Percentiles rank a stretch among this genome's conserved stretches.
These are phyloP conservation scores for Drosophila maculinotata DNA, from an alignment of 2,888 invertebrate genomes.

Conservation along the genomic window DNA sequence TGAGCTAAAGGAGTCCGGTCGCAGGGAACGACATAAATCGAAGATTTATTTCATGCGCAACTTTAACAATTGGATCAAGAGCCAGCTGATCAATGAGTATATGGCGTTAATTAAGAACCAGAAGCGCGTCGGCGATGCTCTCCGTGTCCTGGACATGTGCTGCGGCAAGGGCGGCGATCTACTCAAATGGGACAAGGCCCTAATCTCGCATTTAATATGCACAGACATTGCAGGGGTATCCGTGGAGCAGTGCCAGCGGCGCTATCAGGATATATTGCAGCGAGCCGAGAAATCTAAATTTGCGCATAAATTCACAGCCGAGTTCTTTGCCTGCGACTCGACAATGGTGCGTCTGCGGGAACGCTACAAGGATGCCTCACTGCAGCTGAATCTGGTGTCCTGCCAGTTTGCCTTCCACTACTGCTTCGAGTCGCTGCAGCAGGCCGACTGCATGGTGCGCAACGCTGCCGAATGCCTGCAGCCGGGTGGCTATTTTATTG, in stretches of 20 bases:
- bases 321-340: conserved; percentile 96
- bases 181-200: conserved; percentile 96
- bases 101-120: conserved; percentile 88
- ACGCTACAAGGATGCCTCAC: conserved; percentile 91
- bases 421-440: conserved; percentile 94
- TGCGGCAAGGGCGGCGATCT: conserved; percentile 99
- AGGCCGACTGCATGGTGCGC: conserved; percentile 95
- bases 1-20: conserved; percentile 92
- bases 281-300: conserved; percentile 76
- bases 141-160: conserved; percentile 95
- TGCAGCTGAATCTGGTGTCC: conserved; percentile 94
- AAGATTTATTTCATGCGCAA: conserved; percentile 97
- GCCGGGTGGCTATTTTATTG: conserved; percentile 97
- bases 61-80: conserved; percentile 99
- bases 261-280: conserved; percentile 90
- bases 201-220: conserved; percentile 93
- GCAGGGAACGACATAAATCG: conserved; percentile 92
- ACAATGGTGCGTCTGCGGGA: conserved; percentile 92
- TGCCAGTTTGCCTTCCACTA: conserved; percentile 99
- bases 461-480: conserved; percentile 96
- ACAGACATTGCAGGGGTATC: conserved; percentile 97
- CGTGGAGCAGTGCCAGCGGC: conserved; percentile 93
- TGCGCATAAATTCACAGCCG: conserved; percentile 90
- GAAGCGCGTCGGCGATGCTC: conserved; percentile 88
- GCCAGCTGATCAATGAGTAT: conserved; percentile 95